A percentile compares a stretch with the other conserved stretches of the same genome.
Conservation (phyloP, 2,888 invertebrate species). For the Dusona sp. region DNA sequence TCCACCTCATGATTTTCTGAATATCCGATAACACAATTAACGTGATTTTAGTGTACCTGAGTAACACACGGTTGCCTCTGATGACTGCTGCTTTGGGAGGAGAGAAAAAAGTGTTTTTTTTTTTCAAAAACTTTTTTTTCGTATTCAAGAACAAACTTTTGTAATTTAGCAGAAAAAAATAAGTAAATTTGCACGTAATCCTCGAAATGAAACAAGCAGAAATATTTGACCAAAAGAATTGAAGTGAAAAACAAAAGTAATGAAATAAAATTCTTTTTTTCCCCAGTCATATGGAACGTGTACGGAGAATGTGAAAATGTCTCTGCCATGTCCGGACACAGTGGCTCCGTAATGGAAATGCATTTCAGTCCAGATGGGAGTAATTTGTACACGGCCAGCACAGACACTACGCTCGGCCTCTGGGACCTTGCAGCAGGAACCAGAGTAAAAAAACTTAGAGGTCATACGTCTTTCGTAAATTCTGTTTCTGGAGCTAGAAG, state of each 20-base stretch:
- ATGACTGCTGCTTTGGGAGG: too few relatives aligned
- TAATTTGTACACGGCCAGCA: conserved; percentile 95
- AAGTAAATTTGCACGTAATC: background rate
- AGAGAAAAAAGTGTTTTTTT: too few relatives aligned
- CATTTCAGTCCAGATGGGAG: conserved; percentile 94
- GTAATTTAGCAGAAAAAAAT: background rate
- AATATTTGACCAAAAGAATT: background rate
- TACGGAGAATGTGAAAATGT: conserved; percentile 99
- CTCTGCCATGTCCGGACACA: conserved; percentile 96
- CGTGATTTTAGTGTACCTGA: background rate
- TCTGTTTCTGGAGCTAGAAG: conserved; percentile 91
- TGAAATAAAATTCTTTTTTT: background rate
- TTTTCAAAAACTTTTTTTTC: background rate
- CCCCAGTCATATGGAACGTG: conserved; percentile 96
- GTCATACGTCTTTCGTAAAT: conserved; percentile 92
- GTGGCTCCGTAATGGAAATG: conserved; percentile 97
- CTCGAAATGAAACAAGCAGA: background rate
- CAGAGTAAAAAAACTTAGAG: conserved; percentile 95
- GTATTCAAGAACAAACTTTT: background rate
- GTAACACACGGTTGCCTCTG: too few relatives aligned
- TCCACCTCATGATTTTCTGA: background rate
- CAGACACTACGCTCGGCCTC: conserved; percentile 96
- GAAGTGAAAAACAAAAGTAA: background rate
- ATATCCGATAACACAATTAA: background rate
- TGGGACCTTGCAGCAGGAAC: conserved; percentile 97